These are phyloP conservation scores for Alauda arvensis DNA, from an alignment of 2,797 vertebrate species.

Conservation along the genomic window DNA sequence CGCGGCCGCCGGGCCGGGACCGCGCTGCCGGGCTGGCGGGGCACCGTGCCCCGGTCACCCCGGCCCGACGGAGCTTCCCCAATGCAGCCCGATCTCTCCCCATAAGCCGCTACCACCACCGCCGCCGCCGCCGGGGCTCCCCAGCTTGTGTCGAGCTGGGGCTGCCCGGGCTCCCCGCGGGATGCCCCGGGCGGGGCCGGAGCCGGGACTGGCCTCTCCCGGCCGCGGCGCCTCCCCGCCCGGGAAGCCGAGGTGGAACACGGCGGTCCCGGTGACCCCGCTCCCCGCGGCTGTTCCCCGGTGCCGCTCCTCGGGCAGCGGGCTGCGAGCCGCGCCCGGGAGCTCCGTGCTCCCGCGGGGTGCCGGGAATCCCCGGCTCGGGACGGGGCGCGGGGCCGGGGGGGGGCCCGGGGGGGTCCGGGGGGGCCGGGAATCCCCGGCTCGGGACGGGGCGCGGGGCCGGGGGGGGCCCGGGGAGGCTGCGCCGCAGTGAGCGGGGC, in stretches of 20 bases:
- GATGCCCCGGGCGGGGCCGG: background rate
- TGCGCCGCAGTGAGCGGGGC: conserved; percentile 33
- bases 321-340: background rate
- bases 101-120: background rate
- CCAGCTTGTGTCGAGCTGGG: background rate
- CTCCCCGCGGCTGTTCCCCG: background rate
- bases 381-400: background rate
- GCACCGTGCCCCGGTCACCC: background rate
- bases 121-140: background rate
- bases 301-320: background rate
- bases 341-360: background rate
- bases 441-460: background rate
- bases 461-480: background rate
- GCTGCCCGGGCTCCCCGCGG: background rate
- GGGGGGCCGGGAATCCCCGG: background rate
- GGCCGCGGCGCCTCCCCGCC: background rate
- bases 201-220: background rate
- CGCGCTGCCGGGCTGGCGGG: background rate
- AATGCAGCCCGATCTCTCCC: background rate
- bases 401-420: too few relatives aligned
- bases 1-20: background rate
- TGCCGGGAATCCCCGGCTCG: background rate
- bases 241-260: background rate
- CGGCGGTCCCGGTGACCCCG: background rate
- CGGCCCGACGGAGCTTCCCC: background rate